Evolutionary conservation across 2,797 vertebrate species (phyloP), one percentile per base, ranked within the genome.

Genomic region (Falco rusticolus): DNA sequence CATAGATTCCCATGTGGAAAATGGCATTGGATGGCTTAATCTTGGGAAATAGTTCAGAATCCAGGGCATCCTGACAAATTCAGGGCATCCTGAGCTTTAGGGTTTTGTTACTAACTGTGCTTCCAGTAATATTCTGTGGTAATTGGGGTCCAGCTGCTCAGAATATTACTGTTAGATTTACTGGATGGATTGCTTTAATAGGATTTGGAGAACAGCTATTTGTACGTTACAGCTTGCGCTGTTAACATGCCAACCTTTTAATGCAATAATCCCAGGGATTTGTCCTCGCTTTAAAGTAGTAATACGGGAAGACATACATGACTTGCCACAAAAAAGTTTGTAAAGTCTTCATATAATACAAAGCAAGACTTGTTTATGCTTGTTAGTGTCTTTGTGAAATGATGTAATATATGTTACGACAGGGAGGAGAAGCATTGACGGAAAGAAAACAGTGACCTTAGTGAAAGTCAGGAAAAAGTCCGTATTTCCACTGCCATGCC

Each of bases 141-240:
- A 90, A 95, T 82, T 91, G 85, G 91, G 57, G 85, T 91, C 90
- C 93, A 87, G 91, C 96, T 94, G 89, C 89, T 97, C 81, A 60
- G 68, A 82, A 68, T 87, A 54, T 86, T 90, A 65, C 66, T 51
- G 65, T 63, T 95, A 90, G 84, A 78, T 94, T 93, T 92, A 64
- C 64, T 81, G 80, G 70, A 39, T 82, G 94, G 89, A 77, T 53
- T 82, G 79, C 84, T 93, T 94, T 95, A 87, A 94, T 89, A 53
- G 92, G 90, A 96, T 97, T 96, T 95, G 82, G 72, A 87, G 81
- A 85, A 57, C 56, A 61, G 57, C 90, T 88, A 59, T 86, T 94
- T 66, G 68, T 91, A 8, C 8, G 1, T 43, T 89, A 34, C 92
- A 71, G 76, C 76, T 64, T 75, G 22, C 61, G 63, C 89, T 92